Base-by-base conservation (phyloP, 1,140 invertebrate species). In the Neuroterus valhalla region DNA sequence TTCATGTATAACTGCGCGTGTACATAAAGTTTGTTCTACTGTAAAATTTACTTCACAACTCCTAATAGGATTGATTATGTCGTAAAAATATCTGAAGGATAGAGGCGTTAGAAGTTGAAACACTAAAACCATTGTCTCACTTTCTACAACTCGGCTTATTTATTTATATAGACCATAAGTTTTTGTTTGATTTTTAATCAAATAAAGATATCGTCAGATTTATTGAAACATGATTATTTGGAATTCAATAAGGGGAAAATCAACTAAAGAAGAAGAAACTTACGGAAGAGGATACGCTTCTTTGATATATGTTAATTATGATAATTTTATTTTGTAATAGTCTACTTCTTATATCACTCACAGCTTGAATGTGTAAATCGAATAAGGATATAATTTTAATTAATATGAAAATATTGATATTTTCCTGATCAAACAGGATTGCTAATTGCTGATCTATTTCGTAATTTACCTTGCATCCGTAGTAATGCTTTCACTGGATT, bases 391-490 rank as follows among this genome's bases (percentile, higher is more conserved):
- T 15, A 62, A 26, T 62, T 62, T 10, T 23, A 62, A 62, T 31
- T 38, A 62, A 62, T 31, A 38, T 38, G 10, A 62, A 38, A 62
- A 38, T 62, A 31, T 62, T 26, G 55, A n/a, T 62, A 23, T 62
- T 31, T 62, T 26, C 55, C 4, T 26, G 26, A 62, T 62, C 31
- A 11, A 26, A 26, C 31, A 62, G n/a, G 31, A 62, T 62, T 62
- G 31, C 55, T 62, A 62, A 26, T 62, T 62, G 26, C 55, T 62
- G 55, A 62, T 62, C 26, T 62, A 62, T 62, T 62, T 62, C 55
- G 55, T 26, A 62, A 62, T 62, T 31, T 31, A n/a, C 31, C 55
- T 38, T 62, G 31, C 55, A 62, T 62, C 26, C 55, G 55, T 14
- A 50, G 2, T 62, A 17, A 62, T 62, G 55, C 55, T 62, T 62